Evolutionary conservation across 2,888 invertebrate genomes (phyloP), one percentile per base, ranked within the genome.

Genomic region (Oithona nana): DNA sequence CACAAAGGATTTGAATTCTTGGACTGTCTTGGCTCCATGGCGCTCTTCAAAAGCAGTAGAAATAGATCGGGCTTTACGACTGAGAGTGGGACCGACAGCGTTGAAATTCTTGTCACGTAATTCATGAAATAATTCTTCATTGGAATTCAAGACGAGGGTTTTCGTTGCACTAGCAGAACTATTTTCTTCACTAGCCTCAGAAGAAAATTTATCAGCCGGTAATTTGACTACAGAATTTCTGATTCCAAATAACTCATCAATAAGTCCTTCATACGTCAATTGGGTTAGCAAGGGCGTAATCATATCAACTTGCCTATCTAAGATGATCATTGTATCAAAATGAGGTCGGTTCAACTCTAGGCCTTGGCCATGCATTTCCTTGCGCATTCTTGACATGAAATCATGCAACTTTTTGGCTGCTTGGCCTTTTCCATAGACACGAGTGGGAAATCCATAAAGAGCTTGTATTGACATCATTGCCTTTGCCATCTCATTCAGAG

Each of bases 181-280:
- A 16, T 57, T 29, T 28, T 24, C 57, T 31, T 78, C 76, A 66
- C 83, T 83, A 67, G 84, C 83, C 0, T 78, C 78, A 28, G 80
- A 79, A 50, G 79, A 76, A 72, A 94, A 93, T 72, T 84, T 86
- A 68, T 88, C 85, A 0, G 85, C 83, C 0, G 94, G 92, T 69
- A 95, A 80, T 56, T 83, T 81, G 0, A 87, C 87, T 26, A 86
- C 83, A 30, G 83, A 80, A 68, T 79, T 82, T 67, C 83, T 83
- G 64, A 95, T 88, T 39, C 86, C 86, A 74, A 84, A 95, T 64
- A 92, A 80, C 73, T 97, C 95, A 75, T 98, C 98, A 66, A 98
- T 88, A 6, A 98, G 78, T 6, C 79, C 79, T 52, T 52, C 51
- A 2, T 97, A 98, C 0, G 97, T 97, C 39, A 95, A 79, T 71